phyloP scores from a whole-genome alignment of 1,140 invertebrate genomes.

The Drosophila cardini region DNA sequence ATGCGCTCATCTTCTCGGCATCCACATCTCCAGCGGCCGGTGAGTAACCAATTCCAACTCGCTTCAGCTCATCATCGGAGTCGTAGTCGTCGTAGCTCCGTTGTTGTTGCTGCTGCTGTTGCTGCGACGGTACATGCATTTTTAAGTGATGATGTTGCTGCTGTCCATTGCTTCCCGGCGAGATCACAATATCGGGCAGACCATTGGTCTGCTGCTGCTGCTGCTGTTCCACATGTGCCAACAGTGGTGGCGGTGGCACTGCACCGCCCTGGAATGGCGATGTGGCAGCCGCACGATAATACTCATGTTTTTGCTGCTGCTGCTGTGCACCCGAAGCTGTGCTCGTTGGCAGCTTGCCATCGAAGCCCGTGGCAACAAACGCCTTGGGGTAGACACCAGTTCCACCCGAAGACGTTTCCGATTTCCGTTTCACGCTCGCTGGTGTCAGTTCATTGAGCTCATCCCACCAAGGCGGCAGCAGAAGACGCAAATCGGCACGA shows the following conservation, averaged over 20 bases:
- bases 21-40: conserved; percentile 89
- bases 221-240: conserved; percentile 52
- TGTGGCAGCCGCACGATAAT: conserved; percentile 83
- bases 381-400: conserved; percentile 60
- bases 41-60: conserved; percentile 94
- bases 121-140: conserved; percentile 64
- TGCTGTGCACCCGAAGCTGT: conserved; percentile 39
- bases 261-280: conserved; percentile 77
- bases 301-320: conserved; percentile 79
- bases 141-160: conserved; percentile 66
- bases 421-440: conserved; percentile 51
- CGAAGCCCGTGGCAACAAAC: conserved; percentile 70
- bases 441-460: conserved; percentile 91
- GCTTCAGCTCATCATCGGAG: conserved; percentile 94
- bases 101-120: conserved; percentile 54
- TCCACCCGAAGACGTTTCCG: conserved; percentile 4
- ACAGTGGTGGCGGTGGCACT: conserved; percentile 54
- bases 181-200: conserved; percentile 81
- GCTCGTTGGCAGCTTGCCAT: conserved; percentile 68
- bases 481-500: conserved; percentile 94
- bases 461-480: conserved; percentile 97
- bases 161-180: conserved; percentile 78
- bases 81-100: conserved; percentile 92
- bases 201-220: conserved; percentile 59
- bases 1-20: conserved; percentile 86